phyloP scores from a whole-genome alignment of 2,888 invertebrate species.

The Eristalis arbustorum region DNA sequence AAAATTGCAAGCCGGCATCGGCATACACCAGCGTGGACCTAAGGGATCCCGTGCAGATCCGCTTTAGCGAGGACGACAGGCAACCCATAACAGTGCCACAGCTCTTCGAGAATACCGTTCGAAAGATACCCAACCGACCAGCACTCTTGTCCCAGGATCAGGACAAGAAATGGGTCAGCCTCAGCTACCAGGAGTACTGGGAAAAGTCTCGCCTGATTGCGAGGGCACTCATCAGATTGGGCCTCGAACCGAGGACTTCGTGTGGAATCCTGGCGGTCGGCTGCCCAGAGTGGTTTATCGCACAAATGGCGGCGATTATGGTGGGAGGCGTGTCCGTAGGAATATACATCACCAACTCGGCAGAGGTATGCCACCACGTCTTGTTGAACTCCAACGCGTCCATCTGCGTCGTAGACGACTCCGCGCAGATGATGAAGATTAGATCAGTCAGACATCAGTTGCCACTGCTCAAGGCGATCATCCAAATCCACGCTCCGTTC shows the following conservation, averaged over 20 bases:
- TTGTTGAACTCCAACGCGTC: slow-evolving; percentile 87
- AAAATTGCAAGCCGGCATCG: slow-evolving; percentile 82
- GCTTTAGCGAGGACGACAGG: slow-evolving; percentile 81
- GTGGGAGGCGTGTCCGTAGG: slow-evolving; percentile 93
- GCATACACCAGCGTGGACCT: slow-evolving; percentile 82
- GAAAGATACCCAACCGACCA: slow-evolving; percentile 83
- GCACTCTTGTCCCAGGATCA: slow-evolving; percentile 85
- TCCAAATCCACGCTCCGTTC: slow-evolving; percentile 80
- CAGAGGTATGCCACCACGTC: slow-evolving; percentile 91
- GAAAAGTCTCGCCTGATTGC: slow-evolving; percentile 86
- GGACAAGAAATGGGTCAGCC: slow-evolving; percentile 82
- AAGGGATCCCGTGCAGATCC: slow-evolving; percentile 84
- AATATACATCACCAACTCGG: slow-evolving; percentile 93
- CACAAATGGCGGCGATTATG: slow-evolving; percentile 91
- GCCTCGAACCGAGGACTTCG: slow-evolving; percentile 86
- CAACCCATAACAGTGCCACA: slow-evolving; percentile 88
- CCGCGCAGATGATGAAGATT: slow-evolving; percentile 91
- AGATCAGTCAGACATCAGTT: slow-evolving; percentile 84
- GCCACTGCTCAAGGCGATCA: slow-evolving; percentile 88
- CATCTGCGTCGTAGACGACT: slow-evolving; percentile 92
- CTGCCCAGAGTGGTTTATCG: slow-evolving; percentile 93
- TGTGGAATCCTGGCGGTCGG: slow-evolving; percentile 95
- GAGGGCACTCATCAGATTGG: slow-evolving; percentile 90
- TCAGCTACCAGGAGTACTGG: slow-evolving; percentile 88
- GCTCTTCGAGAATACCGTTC: slow-evolving; percentile 83